These are phyloP conservation scores for Drosophila sproati DNA, from an alignment of 1,140 invertebrate species.

Conservation along the genomic window DNA sequence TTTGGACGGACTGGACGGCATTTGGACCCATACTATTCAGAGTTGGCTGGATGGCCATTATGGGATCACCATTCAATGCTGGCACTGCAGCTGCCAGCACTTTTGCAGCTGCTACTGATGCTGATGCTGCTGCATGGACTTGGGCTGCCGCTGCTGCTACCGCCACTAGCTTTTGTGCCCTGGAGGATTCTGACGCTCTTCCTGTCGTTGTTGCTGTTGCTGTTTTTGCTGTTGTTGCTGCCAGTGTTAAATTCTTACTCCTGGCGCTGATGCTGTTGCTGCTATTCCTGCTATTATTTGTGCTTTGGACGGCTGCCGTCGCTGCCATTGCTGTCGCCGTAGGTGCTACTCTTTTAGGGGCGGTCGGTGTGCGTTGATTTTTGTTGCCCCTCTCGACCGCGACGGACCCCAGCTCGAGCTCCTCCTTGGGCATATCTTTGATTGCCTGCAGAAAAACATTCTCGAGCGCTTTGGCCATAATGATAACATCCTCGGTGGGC, in stretches of 20 bases:
- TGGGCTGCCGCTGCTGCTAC: conserved; percentile 34
- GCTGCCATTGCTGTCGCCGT: too few relatives aligned
- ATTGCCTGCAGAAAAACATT: conserved; percentile 97
- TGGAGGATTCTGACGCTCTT: conserved; percentile 23
- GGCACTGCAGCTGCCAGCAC: conserved; percentile 31
- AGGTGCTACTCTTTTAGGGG: too few relatives aligned
- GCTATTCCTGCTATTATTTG: too few relatives aligned
- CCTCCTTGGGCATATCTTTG: conserved; percentile 96
- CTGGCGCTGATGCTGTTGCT: conserved; percentile 64
- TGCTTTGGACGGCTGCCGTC: too few relatives aligned
- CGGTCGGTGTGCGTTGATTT: conserved; percentile 85
- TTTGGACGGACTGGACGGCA: conserved; percentile 91
- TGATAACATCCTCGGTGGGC: conserved; percentile 98
- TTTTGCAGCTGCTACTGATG: conserved; percentile 17
- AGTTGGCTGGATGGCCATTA: conserved; percentile 84
- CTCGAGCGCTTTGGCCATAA: conserved; percentile 99
- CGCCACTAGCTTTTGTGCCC: conserved; percentile 42
- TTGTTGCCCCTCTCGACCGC: conserved; percentile 90
- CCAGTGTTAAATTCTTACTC: background rate
- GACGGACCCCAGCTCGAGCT: conserved; percentile 92
- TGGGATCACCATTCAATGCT: too few relatives aligned
- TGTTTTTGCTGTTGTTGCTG: conserved; percentile 71
- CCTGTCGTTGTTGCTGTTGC: conserved; percentile 30
- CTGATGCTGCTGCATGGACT: conserved; percentile 29
- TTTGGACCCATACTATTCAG: conserved; percentile 86